phyloP scores from a whole-genome alignment of 2,888 invertebrate species.

The Luperina nickerlii region DNA sequence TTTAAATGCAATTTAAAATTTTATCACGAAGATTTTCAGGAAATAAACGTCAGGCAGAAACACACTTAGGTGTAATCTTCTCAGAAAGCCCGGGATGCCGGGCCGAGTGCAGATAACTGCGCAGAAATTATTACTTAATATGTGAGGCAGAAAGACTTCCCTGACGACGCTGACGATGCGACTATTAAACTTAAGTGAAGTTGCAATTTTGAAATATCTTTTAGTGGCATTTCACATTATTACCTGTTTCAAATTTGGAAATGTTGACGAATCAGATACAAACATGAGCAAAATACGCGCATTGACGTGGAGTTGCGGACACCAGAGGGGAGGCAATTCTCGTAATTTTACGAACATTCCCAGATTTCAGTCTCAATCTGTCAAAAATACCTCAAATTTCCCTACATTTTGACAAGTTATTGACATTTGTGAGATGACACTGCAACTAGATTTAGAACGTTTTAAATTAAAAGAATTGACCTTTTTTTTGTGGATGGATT shows the following conservation, averaged over 20 bases:
- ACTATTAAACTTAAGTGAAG: slow-evolving; percentile 8
- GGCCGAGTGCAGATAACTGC: slow-evolving; percentile 50
- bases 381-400: no score
- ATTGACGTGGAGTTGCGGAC: no score
- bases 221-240: background rate
- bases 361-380: no score
- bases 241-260: background rate
- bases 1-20: slow-evolving; percentile 28
- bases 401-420: no score
- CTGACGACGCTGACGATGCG: background rate
- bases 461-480: no score
- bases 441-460: no score
- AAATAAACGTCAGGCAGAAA: slow-evolving; percentile 28
- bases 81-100: slow-evolving; percentile 21
- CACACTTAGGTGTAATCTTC: slow-evolving; percentile 59
- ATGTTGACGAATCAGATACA: background rate
- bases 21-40: slow-evolving; percentile 28
- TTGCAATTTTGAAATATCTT: background rate
- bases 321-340: no score
- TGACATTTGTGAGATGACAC: no score
- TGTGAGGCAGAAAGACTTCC: slow-evolving; percentile 6
- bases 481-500: no score
- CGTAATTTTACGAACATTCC: no score
- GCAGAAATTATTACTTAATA: slow-evolving; percentile 48
- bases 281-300: no score